Conservation (phyloP, 1,140 invertebrate genomes). For the Drosophila baimaii region DNA sequence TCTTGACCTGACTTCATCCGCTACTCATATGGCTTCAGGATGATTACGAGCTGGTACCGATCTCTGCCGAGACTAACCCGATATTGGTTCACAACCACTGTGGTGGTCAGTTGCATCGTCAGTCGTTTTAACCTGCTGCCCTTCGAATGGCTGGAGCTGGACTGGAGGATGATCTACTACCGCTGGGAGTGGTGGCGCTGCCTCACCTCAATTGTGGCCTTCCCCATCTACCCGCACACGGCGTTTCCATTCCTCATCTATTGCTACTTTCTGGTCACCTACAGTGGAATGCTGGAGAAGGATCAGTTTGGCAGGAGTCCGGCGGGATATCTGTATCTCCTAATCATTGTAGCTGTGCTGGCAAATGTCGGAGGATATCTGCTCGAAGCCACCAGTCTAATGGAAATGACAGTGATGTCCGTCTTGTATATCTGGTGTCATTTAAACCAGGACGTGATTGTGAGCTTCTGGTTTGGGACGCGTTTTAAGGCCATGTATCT, state of each 20-base stretch:
- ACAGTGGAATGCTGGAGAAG: conserved; percentile 90
- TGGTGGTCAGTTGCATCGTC: conserved; percentile 90
- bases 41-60: conserved; percentile 87
- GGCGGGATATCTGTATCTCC: conserved; percentile 97
- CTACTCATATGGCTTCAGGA: not conserved
- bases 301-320: conserved; percentile 95
- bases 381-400: conserved; percentile 91
- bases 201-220: conserved; percentile 95
- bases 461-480: conserved; percentile 99
- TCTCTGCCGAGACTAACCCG: conserved; percentile 93
- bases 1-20: not conserved
- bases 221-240: conserved; percentile 93
- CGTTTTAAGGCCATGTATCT: conserved; percentile 99
- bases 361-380: conserved; percentile 92
- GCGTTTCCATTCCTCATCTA: conserved; percentile 99
- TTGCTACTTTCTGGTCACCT: conserved; percentile 97
- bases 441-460: conserved; percentile 97
- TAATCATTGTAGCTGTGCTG: conserved; percentile 96
- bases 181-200: conserved; percentile 93
- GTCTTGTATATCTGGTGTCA: conserved; percentile 99
- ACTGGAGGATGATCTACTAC: conserved; percentile 12
- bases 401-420: conserved; percentile 94
- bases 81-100: conserved; percentile 96
- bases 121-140: conserved; percentile 92
- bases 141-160: conserved; percentile 10